Evolutionary conservation across 2,888 invertebrate genomes (phyloP), one percentile per base, ranked within the genome.

Genomic region (Drosophila quinaria): DNA sequence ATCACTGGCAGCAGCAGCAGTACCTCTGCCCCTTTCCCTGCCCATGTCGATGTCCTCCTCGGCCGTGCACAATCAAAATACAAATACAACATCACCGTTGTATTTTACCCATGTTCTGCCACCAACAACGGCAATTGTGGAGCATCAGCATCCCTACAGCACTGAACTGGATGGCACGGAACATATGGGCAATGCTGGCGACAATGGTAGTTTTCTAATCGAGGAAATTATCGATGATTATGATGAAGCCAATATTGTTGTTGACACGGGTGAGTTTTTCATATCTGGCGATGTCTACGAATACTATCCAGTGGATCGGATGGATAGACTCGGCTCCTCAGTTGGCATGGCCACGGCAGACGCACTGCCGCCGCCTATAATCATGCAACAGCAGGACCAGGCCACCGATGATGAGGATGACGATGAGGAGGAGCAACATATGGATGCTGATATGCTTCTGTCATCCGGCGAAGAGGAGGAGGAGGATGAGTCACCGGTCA

Each of bases 151-250:
- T 64, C 88, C 86, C 5, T 88, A 88, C 11, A 80, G 82, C 29
- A 70, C 79, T 2, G 90, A 85, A 13, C 41, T 91, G 44, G 88
- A 90, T 47, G 70, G 67, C 19, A 80, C 82, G 25, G 90, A 90
- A 11, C 88, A 79, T 41, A 83, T 90, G 58, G 77, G 78, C 13
- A 52, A 42, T 31, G 69, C 65, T 1, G 77, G 69, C 8, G 83
- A 85, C 33, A 89, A 80, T 29, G 91, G 91, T 49, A 90, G 87
- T 66, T 91, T 86, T 56, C 69, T 91, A 3, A 91, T 91, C 31
- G 91, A 91, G 55, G 91, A 91, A 72, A 90, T 91, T 31, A 84
- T 91, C 39, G 90, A 90, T 61, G 91, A 90, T 46, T 90, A 90
- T 9, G 91, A 91, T 58, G 91, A 91, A 33, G 78, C 85, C 13